phyloP scores from a whole-genome alignment of 2,888 invertebrate genomes.

The Plagiodera versicolora region DNA sequence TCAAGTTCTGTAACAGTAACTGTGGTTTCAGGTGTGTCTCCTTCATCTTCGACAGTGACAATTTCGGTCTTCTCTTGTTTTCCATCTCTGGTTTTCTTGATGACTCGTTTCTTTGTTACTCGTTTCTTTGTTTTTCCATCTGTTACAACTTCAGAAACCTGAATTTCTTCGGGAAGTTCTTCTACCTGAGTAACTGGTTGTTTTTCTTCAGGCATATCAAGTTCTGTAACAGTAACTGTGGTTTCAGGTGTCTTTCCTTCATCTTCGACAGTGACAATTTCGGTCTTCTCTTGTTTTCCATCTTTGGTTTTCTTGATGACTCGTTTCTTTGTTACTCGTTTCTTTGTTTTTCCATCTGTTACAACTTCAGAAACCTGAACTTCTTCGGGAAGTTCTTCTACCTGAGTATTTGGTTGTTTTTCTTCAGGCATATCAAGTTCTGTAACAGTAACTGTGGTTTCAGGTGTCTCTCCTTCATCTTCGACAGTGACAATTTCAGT shows the following conservation, averaged over 20 bases:
- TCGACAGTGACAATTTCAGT: constrained; percentile 43
- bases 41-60: constrained; percentile 43
- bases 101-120: constrained; percentile 51
- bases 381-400: constrained; percentile 39
- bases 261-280: constrained; percentile 46
- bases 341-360: constrained; percentile 36
- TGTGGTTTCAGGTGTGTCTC: constrained; percentile 39
- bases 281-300: constrained; percentile 41
- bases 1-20: constrained; percentile 51
- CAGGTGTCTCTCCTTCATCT: constrained; percentile 37
- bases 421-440: constrained; percentile 48
- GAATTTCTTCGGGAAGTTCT: constrained; percentile 42
- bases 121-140: constrained; percentile 40
- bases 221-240: constrained; percentile 41
- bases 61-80: constrained; percentile 52
- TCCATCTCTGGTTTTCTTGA: constrained; percentile 48
- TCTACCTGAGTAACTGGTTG: constrained; percentile 21
- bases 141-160: constrained; percentile 44
- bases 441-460: constrained; percentile 49
- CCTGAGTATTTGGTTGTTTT: constrained; percentile 41
- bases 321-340: constrained; percentile 48
- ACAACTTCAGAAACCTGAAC: constrained; percentile 34
- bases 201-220: constrained; percentile 43
- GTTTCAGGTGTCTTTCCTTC: constrained; percentile 52
- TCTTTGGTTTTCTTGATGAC: constrained; percentile 53